Conservation (phyloP, 2,888 invertebrate genomes). For the Volucella inflata region DNA sequence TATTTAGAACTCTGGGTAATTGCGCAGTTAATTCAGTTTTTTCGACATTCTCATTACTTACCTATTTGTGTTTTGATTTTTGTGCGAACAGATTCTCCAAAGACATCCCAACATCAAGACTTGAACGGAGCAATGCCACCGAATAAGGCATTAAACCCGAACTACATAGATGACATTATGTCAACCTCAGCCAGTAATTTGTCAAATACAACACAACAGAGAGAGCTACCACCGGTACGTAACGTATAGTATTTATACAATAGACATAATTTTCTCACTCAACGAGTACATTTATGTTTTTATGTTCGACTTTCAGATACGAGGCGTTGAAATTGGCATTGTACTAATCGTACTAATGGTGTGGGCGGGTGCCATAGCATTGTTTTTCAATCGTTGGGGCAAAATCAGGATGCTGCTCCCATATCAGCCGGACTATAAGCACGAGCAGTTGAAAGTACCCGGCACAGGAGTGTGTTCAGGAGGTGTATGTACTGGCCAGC, state of each 20-base stretch:
- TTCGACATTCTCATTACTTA: constrained; percentile 5
- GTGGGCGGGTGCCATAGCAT: constrained; percentile 93
- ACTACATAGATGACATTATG: constrained; percentile 80
- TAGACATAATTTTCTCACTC: background rate
- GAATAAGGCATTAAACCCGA: constrained; percentile 62
- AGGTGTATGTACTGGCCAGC: constrained; percentile 86
- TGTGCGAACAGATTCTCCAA: constrained; percentile 87
- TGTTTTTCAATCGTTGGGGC: constrained; percentile 95
- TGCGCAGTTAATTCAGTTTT: constrained; percentile 34
- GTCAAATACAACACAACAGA: constrained; percentile 80
- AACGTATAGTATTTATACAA: too few species aligned
- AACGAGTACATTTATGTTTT: constrained; percentile 16
- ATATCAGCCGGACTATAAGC: constrained; percentile 95
- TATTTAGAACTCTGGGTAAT: constrained; percentile 94
- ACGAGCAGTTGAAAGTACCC: constrained; percentile 92
- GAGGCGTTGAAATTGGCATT: constrained; percentile 95
- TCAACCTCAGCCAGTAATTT: constrained; percentile 82
- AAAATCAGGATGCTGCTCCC: constrained; percentile 95
- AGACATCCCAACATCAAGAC: constrained; percentile 91
- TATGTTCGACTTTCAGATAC: constrained; percentile 86
- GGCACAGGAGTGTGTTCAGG: constrained; percentile 89
- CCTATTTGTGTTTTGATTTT: background rate
- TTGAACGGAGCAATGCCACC: constrained; percentile 82
- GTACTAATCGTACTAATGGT: constrained; percentile 92
- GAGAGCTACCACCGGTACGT: constrained; percentile 83